Conservation (phyloP, 2,797 vertebrate genomes). For the Nannoperca australis region DNA sequence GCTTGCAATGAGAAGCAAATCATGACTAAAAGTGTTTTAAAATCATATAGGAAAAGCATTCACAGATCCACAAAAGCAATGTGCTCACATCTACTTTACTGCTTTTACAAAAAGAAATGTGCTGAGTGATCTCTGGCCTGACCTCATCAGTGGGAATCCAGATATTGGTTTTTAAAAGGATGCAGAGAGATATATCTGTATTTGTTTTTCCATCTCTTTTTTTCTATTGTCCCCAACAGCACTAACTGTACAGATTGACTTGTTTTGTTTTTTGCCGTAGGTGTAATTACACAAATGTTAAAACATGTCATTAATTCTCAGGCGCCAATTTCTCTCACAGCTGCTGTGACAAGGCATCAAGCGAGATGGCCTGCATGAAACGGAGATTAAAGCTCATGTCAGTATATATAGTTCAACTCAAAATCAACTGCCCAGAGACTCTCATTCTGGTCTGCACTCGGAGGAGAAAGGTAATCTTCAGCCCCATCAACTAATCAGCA, state of each 20-base stretch:
- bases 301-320: slow-evolving; percentile 42
- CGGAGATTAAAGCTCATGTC: neutral
- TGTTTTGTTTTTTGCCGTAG: slow-evolving; percentile 35
- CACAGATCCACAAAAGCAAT: neutral
- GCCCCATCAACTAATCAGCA: slow-evolving; percentile 51
- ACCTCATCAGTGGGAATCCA: slow-evolving; percentile 28
- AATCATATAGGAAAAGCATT: slow-evolving; percentile 22
- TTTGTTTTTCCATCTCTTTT: slow-evolving; percentile 38
- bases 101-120: slow-evolving; percentile 39
- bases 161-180: slow-evolving; percentile 45
- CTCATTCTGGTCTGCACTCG: too few species aligned
- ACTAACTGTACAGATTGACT: slow-evolving; percentile 33
- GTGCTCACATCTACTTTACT: slow-evolving; percentile 3
- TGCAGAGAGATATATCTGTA: slow-evolving; percentile 12
- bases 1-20: slow-evolving; percentile 7
- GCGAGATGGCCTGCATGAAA: slow-evolving; percentile 3
- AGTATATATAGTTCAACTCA: too few species aligned
- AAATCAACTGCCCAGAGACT: too few species aligned
- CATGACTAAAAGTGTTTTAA: neutral
- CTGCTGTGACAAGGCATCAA: slow-evolving; percentile 17
- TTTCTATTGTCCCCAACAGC: neutral
- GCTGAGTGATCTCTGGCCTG: slow-evolving; percentile 29
- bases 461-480: slow-evolving; percentile 34
- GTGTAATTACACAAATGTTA: slow-evolving; percentile 26
- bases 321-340: slow-evolving; percentile 24